Base-by-base conservation (phyloP, 2,113 vertebrate species). In the Nannobrachium achirus region DNA sequence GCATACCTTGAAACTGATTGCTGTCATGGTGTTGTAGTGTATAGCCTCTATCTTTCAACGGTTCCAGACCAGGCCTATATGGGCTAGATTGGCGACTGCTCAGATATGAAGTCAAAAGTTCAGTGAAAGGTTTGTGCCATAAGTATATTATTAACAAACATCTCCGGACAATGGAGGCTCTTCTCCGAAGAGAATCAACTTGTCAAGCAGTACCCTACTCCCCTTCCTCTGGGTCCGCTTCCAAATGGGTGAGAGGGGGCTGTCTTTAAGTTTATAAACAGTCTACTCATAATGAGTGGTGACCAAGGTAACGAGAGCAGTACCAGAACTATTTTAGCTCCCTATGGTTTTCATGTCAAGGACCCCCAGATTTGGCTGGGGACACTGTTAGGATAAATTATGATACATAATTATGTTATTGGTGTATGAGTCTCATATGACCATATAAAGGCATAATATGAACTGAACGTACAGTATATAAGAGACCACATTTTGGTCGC, bases 71-170 rank as follows among this genome's bases (percentile, higher is more conserved):
- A n/a, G n/a, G n/a, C n/a, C n/a, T n/a, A n/a, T 25, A 25, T 25
- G 25, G 25, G 25, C 25, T 25, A 25, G 25, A 25, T 25, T 25
- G 25, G 15, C 2, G n/a, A 41, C 10, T 16, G 39, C 10, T 13
- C 15, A 58, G 38, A 41, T 58, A 41, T 25, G 2, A 58, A 68
- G 77, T 78, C 80, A 66, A 77, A 78, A 80, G 80, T 75, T 45
- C 74, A 73, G 46, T 14, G 40, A 39, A 48, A 19, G 11, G 2
- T 49, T 8, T 40, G 11, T 48, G 1, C 46, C n/a, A 39, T 45
- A 2, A 50, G 53, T 75, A 19, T 75, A 80, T 73, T 52, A 85
- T 85, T 82, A 82, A 85, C 76, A 14, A 59, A 66, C 39, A 20
- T 33, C 6, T 6, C 44, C 51, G 51, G 18, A 60, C 41, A 38